These are phyloP conservation scores for Lasiurus borealis DNA, from an alignment of 2,113 vertebrate species.

Conservation along the genomic window DNA sequence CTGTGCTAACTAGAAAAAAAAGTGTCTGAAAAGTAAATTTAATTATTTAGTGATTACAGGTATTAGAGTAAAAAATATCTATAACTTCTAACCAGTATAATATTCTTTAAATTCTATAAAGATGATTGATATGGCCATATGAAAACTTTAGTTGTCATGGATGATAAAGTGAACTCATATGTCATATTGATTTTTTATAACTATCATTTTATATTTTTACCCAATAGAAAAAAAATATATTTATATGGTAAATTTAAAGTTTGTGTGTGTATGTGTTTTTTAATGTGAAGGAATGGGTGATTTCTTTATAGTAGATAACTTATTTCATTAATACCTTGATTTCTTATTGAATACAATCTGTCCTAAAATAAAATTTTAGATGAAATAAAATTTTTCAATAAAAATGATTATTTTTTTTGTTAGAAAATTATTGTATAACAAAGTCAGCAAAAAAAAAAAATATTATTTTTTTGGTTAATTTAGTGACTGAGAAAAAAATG, in stretches of 20 bases:
- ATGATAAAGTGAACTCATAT: conserved; percentile 16
- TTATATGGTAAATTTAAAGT: conserved; percentile 17
- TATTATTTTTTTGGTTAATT: conserved; percentile 18
- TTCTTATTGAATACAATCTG: not conserved
- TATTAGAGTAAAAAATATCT: not conserved
- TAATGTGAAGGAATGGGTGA: not conserved
- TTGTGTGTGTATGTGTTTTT: not conserved
- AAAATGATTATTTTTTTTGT: conserved; percentile 28
- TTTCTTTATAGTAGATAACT: conserved; percentile 42
- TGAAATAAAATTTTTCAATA: not conserved
- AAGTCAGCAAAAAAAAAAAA: not conserved
- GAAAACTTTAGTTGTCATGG: not conserved
- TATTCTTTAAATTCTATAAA: conserved; percentile 8
- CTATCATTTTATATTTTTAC: not conserved
- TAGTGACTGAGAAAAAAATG: not conserved
- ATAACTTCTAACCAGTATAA: not conserved
- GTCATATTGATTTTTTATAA: conserved; percentile 45
- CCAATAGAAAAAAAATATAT: not conserved
- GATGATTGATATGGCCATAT: conserved; percentile 3
- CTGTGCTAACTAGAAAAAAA: conserved; percentile 34
- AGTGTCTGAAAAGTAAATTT: conserved; percentile 42
- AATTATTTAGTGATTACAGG: not conserved
- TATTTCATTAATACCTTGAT: conserved; percentile 32
- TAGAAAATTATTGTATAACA: conserved; percentile 53
- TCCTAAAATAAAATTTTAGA: not conserved